Percentiles rank a stretch among this genome's conserved stretches.
Evolutionary conservation across 2,888 invertebrate species (phyloP).

Genomic region (Cremastobaeus sp.): DNA sequence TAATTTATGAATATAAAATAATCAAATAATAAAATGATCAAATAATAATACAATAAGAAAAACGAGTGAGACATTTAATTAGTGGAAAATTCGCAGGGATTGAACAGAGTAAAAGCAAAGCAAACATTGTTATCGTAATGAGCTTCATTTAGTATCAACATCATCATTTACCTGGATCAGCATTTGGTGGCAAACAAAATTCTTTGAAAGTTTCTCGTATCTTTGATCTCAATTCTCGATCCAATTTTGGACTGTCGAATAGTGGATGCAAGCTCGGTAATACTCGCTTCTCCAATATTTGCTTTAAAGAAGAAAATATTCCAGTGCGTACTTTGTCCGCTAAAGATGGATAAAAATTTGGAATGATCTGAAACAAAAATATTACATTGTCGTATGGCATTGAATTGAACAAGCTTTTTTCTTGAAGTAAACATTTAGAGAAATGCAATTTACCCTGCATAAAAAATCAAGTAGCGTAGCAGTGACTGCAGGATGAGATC

Average conservation of each 20-base stretch:
- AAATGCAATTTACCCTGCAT: conserved; percentile 82
- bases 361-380: conserved; percentile 85
- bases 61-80: too few relatives aligned
- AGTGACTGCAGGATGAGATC: conserved; percentile 93
- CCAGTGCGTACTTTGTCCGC: conserved; percentile 89
- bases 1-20: too few relatives aligned
- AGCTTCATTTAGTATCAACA: conserved; percentile 13
- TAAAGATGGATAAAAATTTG: conserved; percentile 89
- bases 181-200: conserved; percentile 84
- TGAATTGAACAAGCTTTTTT: too few relatives aligned
- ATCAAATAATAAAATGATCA: too few relatives aligned
- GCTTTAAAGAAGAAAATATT: conserved; percentile 89
- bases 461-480: conserved; percentile 94
- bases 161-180: conserved; percentile 79
- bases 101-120: conserved; percentile 29
- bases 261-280: conserved; percentile 90
- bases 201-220: conserved; percentile 95
- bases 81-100: too few relatives aligned
- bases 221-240: conserved; percentile 89
- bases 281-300: conserved; percentile 95
- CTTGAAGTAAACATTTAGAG: background rate
- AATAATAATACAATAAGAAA: too few relatives aligned
- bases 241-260: conserved; percentile 92
- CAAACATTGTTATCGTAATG: conserved; percentile 25
- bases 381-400: too few relatives aligned